These are phyloP conservation scores for Andrena marginata DNA, from an alignment of 2,888 invertebrate species.

Conservation along the genomic window DNA sequence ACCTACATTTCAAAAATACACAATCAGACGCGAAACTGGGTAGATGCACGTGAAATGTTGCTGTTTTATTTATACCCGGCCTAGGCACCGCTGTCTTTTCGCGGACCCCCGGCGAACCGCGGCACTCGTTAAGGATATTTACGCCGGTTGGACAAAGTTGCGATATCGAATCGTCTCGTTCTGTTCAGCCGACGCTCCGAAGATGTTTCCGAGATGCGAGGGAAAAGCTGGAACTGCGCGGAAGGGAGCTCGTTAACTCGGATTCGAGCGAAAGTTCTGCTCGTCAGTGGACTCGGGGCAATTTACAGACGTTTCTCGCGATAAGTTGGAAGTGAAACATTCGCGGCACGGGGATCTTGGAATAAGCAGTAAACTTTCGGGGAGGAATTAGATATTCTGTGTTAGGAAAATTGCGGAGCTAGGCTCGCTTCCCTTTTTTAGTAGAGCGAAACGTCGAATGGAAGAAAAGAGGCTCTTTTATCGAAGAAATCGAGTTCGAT, in stretches of 20 bases:
- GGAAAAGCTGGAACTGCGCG: background rate
- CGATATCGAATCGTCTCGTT: background rate
- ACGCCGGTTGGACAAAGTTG: background rate
- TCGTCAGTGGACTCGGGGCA: background rate
- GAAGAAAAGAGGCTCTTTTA: no score
- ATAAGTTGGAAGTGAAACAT: background rate
- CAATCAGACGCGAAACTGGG: conserved; percentile 38
- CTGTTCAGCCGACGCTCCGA: no score
- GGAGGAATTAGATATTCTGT: background rate
- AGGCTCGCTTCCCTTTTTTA: background rate
- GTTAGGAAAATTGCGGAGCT: background rate
- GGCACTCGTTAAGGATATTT: conserved; percentile 12
- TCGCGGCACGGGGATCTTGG: no score
- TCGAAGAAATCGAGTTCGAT: no score
- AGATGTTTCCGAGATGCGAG: background rate
- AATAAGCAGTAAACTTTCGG: no score
- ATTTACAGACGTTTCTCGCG: background rate
- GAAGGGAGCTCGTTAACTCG: background rate
- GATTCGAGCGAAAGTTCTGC: background rate
- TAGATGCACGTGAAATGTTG: conserved; percentile 41
- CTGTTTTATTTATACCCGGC: conserved; percentile 35
- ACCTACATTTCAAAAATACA: conserved; percentile 60
- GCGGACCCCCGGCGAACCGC: conserved; percentile 19
- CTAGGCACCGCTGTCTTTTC: conserved; percentile 21
- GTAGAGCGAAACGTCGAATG: background rate